Percentiles rank a stretch among this genome's conserved stretches.
phyloP scores from a whole-genome alignment of 2,113 vertebrate genomes.

The Pterocles orientalis region DNA sequence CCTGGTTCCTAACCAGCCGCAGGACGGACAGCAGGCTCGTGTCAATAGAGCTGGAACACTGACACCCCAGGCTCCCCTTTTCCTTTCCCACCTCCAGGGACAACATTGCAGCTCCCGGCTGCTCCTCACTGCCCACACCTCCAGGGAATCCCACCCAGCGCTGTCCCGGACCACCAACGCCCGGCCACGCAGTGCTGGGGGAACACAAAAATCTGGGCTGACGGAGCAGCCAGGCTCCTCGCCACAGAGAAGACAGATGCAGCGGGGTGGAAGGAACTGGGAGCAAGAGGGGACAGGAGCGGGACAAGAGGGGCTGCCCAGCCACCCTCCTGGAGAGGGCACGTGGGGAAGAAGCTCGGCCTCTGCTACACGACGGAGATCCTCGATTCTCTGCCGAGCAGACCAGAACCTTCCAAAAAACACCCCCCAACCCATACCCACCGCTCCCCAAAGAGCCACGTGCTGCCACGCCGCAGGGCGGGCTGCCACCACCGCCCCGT shows the following conservation, averaged over 20 bases:
- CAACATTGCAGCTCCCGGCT: neutral
- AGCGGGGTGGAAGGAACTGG: neutral
- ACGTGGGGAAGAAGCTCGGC: neutral
- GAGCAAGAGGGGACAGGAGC: neutral
- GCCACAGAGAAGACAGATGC: accelerated
- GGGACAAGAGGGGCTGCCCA: neutral
- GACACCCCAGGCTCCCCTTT: neutral
- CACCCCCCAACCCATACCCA: neutral
- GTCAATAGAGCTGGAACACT: constrained; percentile 12
- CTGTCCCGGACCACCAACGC: neutral
- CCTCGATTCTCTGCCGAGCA: accelerated
- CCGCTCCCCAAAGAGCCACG: neutral
- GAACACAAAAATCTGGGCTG: neutral
- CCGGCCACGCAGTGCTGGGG: neutral
- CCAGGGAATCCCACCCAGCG: neutral
- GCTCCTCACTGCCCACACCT: neutral
- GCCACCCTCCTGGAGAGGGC: neutral
- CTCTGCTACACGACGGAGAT: neutral
- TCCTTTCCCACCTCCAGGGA: neutral
- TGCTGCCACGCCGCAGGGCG: accelerated
- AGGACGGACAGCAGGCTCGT: neutral
- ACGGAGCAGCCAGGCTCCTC: neutral
- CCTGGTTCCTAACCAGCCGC: constrained; percentile 12
- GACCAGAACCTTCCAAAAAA: accelerated
- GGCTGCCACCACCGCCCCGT: neutral